These are phyloP conservation scores for Elachura formosa DNA, from an alignment of 2,113 vertebrate genomes.

Conservation along the genomic window DNA sequence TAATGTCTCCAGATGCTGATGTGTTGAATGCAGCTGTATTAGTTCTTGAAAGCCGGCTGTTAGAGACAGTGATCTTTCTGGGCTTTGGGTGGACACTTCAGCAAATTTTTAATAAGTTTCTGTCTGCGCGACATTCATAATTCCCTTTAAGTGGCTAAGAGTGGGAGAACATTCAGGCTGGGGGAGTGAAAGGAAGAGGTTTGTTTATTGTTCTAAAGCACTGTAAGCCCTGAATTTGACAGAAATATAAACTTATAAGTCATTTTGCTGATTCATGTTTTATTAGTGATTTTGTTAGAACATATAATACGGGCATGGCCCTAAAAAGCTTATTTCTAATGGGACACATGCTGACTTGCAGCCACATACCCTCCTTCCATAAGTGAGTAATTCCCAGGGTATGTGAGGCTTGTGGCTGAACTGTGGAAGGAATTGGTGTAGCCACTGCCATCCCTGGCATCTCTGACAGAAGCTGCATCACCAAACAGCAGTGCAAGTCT, in stretches of 20 bases:
- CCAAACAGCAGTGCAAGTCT: fast-evolving
- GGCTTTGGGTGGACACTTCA: background rate
- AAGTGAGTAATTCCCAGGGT: background rate
- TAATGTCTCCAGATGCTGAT: background rate
- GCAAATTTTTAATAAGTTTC: background rate
- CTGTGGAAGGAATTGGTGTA: background rate
- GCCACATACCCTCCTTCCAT: background rate
- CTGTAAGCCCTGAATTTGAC: background rate
- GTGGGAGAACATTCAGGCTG: background rate
- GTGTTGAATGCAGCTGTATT: background rate
- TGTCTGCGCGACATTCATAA: background rate
- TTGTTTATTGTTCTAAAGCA: conserved; percentile 35
- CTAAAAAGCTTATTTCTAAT: conserved; percentile 7
- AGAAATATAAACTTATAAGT: background rate
- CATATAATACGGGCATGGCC: background rate
- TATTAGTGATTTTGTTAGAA: conserved; percentile 12
- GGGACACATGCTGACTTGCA: conserved; percentile 28
- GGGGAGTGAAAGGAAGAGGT: background rate
- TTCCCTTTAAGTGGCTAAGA: background rate
- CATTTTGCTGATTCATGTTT: conserved; percentile 23
- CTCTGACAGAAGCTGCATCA: background rate
- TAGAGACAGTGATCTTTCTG: background rate
- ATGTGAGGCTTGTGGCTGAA: background rate
- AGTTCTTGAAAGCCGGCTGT: background rate
- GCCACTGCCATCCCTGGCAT: background rate